Conservation (phyloP, 1,140 invertebrate species). For the Micrasema minimum region DNA sequence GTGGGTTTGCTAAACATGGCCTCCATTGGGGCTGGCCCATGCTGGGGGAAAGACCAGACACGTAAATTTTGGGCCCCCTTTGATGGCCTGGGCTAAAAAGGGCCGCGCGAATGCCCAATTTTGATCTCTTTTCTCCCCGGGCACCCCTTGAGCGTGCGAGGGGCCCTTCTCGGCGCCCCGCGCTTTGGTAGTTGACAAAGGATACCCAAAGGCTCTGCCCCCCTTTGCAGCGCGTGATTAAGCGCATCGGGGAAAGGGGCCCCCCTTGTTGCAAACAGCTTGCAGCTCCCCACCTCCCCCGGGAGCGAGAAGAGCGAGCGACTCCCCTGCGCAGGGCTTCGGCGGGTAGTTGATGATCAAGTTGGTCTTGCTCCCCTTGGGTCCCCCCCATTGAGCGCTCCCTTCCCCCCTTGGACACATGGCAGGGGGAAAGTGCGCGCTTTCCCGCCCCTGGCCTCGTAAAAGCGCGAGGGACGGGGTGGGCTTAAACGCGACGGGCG, state of each 20-base stretch:
- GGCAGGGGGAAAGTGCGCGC: slow-evolving; percentile 16
- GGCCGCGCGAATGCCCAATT: slow-evolving; percentile 98
- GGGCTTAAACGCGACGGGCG: slow-evolving; percentile 3
- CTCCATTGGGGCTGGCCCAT: slow-evolving; percentile 98
- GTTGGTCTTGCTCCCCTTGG: slow-evolving; percentile 96
- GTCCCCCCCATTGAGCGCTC: slow-evolving; percentile 74
- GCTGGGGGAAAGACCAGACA: slow-evolving; percentile 97
- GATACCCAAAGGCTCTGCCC: slow-evolving; percentile 99
- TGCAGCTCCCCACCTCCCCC: slow-evolving; percentile 99
- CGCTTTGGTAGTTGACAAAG: slow-evolving; percentile 97
- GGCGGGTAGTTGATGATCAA: slow-evolving; percentile 99
- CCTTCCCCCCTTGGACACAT: slow-evolving; percentile 87
- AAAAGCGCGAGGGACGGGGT: slow-evolving; percentile 14
- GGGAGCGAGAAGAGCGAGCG: slow-evolving; percentile 96
- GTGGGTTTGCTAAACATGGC: slow-evolving; percentile 94
- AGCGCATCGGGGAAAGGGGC: slow-evolving; percentile 66
- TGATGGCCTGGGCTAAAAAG: slow-evolving; percentile 98
- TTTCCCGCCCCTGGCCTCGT: slow-evolving; percentile 7
- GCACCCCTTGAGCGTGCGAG: slow-evolving; percentile 93
- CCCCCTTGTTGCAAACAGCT: slow-evolving; percentile 96
- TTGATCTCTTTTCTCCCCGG: slow-evolving; percentile 99
- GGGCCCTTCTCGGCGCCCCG: slow-evolving; percentile 98
- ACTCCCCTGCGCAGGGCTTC: slow-evolving; percentile 98
- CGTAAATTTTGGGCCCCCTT: slow-evolving; percentile 99
- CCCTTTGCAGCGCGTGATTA: slow-evolving; percentile 64